phyloP scores from a whole-genome alignment of 1,140 invertebrate species.

The Caerostris darwini region DNA sequence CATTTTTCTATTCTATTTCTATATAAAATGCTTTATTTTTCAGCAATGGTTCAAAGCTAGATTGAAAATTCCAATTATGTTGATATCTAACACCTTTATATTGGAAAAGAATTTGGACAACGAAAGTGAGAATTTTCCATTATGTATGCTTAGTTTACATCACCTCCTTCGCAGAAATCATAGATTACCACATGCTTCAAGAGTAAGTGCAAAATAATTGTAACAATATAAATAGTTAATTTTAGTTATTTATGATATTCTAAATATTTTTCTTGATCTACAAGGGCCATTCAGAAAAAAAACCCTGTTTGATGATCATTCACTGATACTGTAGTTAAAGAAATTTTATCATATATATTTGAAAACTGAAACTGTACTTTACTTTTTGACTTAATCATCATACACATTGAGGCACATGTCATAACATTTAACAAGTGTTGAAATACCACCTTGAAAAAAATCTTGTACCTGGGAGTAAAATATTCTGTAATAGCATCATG shows the following conservation, averaged over 20 bases:
- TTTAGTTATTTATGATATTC: not conserved
- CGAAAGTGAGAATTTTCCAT: slow-evolving; percentile 12
- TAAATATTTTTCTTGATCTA: not conserved
- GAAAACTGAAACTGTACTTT: not conserved
- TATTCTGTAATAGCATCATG: no score
- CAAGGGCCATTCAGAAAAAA: not conserved
- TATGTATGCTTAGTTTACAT: slow-evolving; percentile 20
- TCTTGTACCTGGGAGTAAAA: no score
- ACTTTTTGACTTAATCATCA: not conserved
- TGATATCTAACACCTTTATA: not conserved
- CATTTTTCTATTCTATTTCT: no score
- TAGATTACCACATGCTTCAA: slow-evolving; percentile 33
- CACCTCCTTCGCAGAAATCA: slow-evolving; percentile 15
- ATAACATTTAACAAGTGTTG: no score
- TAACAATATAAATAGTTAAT: not conserved
- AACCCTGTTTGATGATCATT: not conserved
- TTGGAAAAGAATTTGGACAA: not conserved
- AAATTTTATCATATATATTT: not conserved
- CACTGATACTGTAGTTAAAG: no score
- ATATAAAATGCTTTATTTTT: not conserved
- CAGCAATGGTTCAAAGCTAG: slow-evolving; percentile 1
- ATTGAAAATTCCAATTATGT: not conserved
- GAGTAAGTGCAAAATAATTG: slow-evolving; percentile 3
- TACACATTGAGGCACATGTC: no score
- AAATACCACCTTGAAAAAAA: no score